Base-by-base conservation (phyloP, 1,140 invertebrate genomes). In the Muscidifurax raptorellus region DNA sequence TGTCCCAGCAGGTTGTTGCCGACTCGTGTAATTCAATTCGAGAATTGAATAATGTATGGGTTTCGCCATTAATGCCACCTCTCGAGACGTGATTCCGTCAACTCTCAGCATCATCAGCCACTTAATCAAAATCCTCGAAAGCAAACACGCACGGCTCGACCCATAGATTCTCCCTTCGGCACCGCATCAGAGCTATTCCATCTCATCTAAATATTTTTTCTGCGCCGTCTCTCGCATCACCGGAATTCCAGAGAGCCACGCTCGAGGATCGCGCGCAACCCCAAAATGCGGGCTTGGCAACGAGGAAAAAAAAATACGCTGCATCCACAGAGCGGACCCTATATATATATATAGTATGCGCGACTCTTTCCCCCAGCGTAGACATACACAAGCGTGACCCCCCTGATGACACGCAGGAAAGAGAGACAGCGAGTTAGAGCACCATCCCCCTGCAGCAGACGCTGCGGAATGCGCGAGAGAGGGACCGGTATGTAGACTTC, bases 361-460 rank as follows among this genome's bases (percentile, higher is more conserved):
- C 18, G 6, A 7, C 47, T 22, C 52, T 59, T 7, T 22, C 22
- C 15, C 18, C 52, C 15, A 1, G n/a, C 6, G 18, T n/a, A 59
- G 2, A n/a, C 22, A 40, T 18, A n/a, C 5, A 59, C 18, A 7
- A 59, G 22, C 22, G 22, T 59, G 22, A 59, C 52, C 22, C 52
- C 52, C 36, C 52, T n/a, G 18, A 59, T 59, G 52, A 59, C 52
- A 22, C 6, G 22, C 22, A 71, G 30, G 18, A 30, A 71, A 71
- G 30, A 12, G 67, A 71, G 12, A 32, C 18, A 32, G 7, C 30
- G 30, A 36, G 59, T 13, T 18, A 18, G 52, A 22, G 13, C 18
- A 52, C 69, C 64, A 80, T 71, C 79, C 79, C 79, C 79, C 64
- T 87, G 77, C 79, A 80, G 81, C 81, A 80, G 81, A 22, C 22